These are phyloP conservation scores for Heliocidaris erythrogramma DNA, from an alignment of 35 echinoderm and acorn worm species.

Conservation along the genomic window DNA sequence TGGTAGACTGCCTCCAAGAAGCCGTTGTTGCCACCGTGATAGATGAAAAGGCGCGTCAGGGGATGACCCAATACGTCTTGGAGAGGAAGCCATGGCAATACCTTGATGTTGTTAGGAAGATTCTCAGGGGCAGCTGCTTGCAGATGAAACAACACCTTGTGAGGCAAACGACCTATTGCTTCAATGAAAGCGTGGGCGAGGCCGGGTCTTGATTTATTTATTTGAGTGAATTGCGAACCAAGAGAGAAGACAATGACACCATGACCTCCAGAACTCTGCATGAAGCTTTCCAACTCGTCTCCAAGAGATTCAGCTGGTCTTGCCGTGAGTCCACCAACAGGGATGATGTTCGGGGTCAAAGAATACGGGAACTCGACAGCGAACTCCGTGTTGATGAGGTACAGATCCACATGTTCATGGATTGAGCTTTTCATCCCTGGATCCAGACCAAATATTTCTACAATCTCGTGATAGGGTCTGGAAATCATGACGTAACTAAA, in stretches of 20 bases:
- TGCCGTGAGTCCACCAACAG: conserved; percentile 63
- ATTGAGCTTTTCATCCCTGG: too few species aligned
- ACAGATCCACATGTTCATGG: not conserved
- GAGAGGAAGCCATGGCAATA: conserved; percentile 61
- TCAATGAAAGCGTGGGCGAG: conserved; percentile 10
- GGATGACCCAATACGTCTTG: conserved; percentile 69
- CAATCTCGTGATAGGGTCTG: too few species aligned
- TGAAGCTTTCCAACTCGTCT: conserved; percentile 67
- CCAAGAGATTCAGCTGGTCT: conserved; percentile 30
- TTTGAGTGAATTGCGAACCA: conserved; percentile 45
- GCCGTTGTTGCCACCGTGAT: conserved; percentile 56
- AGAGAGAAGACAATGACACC: conserved; percentile 73
- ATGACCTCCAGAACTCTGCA: conserved; percentile 59
- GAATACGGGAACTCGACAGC: conserved; percentile 59
- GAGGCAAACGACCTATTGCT: conserved; percentile 44
- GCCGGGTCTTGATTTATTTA: not conserved
- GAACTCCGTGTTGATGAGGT: conserved; percentile 40
- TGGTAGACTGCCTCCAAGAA: conserved; percentile 52
- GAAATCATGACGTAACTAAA: too few species aligned
- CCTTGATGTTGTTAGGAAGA: conserved; percentile 46
- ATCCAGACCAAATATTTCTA: too few species aligned
- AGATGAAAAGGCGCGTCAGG: conserved; percentile 10
- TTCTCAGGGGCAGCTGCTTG: not conserved
- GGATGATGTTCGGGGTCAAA: conserved; percentile 55
- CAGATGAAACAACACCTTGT: conserved; percentile 60